Percentiles rank a stretch among this genome's conserved stretches.
phyloP scores from a whole-genome alignment of 2,888 invertebrate species.

The Teleiodes luculella region DNA sequence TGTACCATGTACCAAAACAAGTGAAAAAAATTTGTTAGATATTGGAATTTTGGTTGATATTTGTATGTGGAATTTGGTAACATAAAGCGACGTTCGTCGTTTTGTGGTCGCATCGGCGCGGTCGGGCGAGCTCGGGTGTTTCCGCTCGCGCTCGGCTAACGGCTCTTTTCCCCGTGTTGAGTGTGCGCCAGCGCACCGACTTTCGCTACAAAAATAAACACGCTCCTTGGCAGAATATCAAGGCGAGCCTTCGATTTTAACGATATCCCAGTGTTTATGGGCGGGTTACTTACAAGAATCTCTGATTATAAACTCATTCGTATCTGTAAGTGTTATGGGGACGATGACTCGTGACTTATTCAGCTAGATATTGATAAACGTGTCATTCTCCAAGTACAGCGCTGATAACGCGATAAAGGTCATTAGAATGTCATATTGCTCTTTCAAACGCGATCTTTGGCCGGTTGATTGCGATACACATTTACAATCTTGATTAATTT shows the following conservation, averaged over 20 bases:
- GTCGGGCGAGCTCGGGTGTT: constrained; percentile 57
- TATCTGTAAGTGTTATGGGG: not conserved
- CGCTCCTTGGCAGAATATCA: constrained; percentile 74
- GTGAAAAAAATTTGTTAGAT: constrained; percentile 25
- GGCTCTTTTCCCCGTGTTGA: constrained; percentile 58
- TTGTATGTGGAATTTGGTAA: constrained; percentile 21
- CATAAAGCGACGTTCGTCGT: constrained; percentile 39
- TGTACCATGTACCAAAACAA: constrained; percentile 25
- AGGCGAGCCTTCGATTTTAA: constrained; percentile 72
- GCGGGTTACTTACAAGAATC: constrained; percentile 34
- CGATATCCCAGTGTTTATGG: constrained; percentile 62
- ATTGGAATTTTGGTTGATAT: constrained; percentile 9
- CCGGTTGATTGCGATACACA: too few species aligned
- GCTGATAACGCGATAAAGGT: constrained; percentile 7
- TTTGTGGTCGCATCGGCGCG: constrained; percentile 41
- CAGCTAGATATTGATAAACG: not conserved
- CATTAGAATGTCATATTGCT: constrained; percentile 15
- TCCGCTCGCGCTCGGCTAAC: constrained; percentile 65
- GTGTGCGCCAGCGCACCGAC: constrained; percentile 48
- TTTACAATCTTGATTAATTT: too few species aligned
- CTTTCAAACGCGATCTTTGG: too few species aligned
- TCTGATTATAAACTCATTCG: not conserved
- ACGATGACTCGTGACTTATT: not conserved
- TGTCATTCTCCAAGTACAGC: not conserved
- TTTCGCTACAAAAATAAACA: constrained; percentile 76